Conservation (phyloP, 2,113 vertebrate species). For the Phoenicopterus ruber region DNA sequence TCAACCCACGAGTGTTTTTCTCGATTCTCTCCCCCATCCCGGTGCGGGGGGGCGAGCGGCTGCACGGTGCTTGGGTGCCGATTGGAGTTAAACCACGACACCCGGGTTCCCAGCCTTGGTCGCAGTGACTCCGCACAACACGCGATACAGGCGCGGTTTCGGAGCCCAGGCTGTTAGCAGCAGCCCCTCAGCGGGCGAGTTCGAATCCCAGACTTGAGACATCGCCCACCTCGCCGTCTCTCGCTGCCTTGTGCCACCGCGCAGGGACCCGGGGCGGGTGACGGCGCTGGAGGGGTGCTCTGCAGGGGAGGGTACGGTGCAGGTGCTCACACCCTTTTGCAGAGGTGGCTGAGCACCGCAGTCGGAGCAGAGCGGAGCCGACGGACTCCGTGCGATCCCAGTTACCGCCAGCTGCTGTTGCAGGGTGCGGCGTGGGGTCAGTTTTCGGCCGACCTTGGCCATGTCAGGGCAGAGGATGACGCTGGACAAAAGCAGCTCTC, state of each 20-base stretch:
- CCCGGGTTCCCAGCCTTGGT: neutral
- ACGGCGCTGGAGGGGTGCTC: neutral
- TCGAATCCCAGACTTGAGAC: neutral
- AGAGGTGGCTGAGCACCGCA: neutral
- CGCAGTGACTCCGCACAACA: neutral
- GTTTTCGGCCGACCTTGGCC: neutral
- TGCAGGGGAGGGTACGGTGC: neutral
- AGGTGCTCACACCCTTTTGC: neutral
- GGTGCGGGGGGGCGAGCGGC: too few species aligned
- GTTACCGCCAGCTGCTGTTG: too few species aligned
- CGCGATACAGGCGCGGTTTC: fast-evolving
- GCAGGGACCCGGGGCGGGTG: neutral
- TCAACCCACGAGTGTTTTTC: too few species aligned
- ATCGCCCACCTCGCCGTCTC: neutral
- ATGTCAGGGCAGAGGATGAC: too few species aligned
- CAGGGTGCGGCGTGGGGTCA: fast-evolving
- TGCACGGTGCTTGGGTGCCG: too few species aligned
- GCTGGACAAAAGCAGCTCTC: neutral
- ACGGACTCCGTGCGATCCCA: fast-evolving
- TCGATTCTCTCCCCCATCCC: too few species aligned
- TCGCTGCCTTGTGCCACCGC: fast-evolving
- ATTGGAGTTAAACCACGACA: too few species aligned
- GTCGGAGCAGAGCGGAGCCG: fast-evolving
- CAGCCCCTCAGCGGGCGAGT: neutral
- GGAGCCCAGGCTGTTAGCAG: neutral